Base-by-base conservation (phyloP, 1,140 invertebrate species). In the Epicauta chinensis region DNA sequence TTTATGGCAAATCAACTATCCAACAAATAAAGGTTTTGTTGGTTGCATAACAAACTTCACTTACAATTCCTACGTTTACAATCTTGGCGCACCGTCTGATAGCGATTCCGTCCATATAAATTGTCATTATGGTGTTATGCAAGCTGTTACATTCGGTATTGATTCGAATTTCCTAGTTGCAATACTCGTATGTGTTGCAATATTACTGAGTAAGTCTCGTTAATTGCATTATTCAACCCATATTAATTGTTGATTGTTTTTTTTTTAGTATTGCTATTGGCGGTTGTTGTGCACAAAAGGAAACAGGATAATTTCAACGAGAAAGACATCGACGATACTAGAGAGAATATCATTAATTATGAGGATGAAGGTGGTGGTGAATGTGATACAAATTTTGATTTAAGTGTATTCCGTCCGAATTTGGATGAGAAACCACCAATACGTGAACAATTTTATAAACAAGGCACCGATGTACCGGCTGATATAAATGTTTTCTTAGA, bases 321-420 rank as follows among this genome's bases (percentile, higher is more conserved):
- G 64, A 95, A 95, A 66, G 93, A 97, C 64, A 83, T 92, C 59
- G 93, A 97, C 67, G 95, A 98, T 68, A 94, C 97, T 30, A 76
- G 93, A 55, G 94, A 97, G 72, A 98, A 93, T 64, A 97, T 98
- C 55, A 96, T 97, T 53, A 91, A 91, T 62, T 97, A 98, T 65
- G 91, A 96, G 69, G 95, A 97, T 63, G 94, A 98, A 74, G 94
- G 94, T 31, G 93, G 91, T 64, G 93, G 93, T 59, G 93, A 97
- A 72, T 89, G 91, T 11, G 94, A 98, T 65, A 89, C 92, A 1
- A 90, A 88, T 4, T 98, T 93, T 68, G 94, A 98, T 69, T 78
- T 98, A 13, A 91, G 87, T 56, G 89, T 94, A n/a, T 75, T 98
- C 1, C 75, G 58, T 2, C 43, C 57, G n/a, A 59, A 59, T 45